Base-by-base conservation (phyloP, 2,797 vertebrate genomes). In the Halcyon leucocephala region DNA sequence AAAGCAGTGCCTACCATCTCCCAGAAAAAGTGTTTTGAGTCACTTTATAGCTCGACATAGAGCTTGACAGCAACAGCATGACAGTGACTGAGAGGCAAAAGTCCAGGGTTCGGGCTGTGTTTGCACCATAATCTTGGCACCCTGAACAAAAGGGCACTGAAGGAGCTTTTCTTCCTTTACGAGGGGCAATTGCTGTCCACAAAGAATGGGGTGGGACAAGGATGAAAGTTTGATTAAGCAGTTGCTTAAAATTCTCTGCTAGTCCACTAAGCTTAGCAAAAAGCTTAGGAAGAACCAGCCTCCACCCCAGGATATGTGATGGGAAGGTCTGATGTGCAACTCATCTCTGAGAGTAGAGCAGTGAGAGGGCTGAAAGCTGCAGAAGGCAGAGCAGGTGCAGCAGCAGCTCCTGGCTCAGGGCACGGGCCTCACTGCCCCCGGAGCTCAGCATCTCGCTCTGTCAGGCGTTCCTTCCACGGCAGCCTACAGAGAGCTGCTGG, bases 71-170 rank as follows among this genome's bases (percentile, higher is more conserved):
- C 2, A 24, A 33, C 39, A 51, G 46, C 52, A 6, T 0, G 1
- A 33, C 4, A 49, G n/a, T 0, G 1, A 58, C 29, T 6, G 69
- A 65, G 25, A 13, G 0, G 0, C 58, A 16, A 0, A 31, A 77
- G 28, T 26, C 18, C 35, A 54, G 31, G 46, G 51, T 20, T 51
- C 67, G 72, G 49, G 31, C 66, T 49, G 46, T 52, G 49, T 52
- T 62, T 76, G 73, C 48, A 65, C 57, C 58, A 55, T 44, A 71
- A 49, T 65, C 74, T 24, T 20, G 8, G 55, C 16, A 46, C 76
- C 20, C 39, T 67, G 72, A 49, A 29, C 57, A 65, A 33, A 57
- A 86, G 11, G 58, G 6, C 65, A 29, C 73, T 22, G 60, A 28
- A 52, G 82, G 8, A 89, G 14, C 26, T 91, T 72, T 72, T 60